phyloP scores from a whole-genome alignment of 2,797 vertebrate species.

The Lacerta agilis region DNA sequence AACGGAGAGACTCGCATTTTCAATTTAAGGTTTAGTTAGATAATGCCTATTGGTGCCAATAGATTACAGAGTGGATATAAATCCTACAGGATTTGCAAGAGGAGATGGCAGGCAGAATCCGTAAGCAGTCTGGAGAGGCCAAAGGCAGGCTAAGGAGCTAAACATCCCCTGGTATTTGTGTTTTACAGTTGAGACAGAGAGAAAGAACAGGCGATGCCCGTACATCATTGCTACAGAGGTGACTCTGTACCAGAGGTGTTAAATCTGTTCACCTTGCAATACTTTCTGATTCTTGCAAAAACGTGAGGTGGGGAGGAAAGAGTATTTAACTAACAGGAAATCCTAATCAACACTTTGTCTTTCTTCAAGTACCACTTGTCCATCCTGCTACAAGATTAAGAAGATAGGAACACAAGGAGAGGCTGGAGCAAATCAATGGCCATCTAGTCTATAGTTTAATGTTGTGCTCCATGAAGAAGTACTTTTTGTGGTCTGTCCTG shows the following conservation, averaged over 20 bases:
- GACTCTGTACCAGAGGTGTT: background rate
- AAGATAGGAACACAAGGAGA: too few relatives aligned
- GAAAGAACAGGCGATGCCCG: background rate
- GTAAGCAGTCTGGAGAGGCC: constrained; percentile 60
- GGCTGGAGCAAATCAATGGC: too few relatives aligned
- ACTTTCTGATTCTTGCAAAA: background rate
- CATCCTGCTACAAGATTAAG: too few relatives aligned
- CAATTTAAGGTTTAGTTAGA: constrained; percentile 82
- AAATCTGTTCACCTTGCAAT: constrained; percentile 32
- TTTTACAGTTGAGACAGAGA: background rate
- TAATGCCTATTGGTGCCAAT: constrained; percentile 81
- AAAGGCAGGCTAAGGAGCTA: constrained; percentile 33
- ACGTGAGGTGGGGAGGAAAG: background rate
- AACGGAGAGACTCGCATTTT: constrained; percentile 75
- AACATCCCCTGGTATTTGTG: constrained; percentile 45
- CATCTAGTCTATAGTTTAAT: too few relatives aligned
- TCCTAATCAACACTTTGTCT: background rate
- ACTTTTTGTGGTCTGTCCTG: too few relatives aligned
- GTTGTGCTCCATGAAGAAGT: too few relatives aligned
- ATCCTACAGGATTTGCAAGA: constrained; percentile 78
- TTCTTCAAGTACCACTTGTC: background rate
- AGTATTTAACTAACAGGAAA: background rate
- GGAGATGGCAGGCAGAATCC: constrained; percentile 68
- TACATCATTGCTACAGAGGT: constrained; percentile 33
- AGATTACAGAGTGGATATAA: constrained; percentile 84